Evolutionary conservation across 2,113 vertebrate species (phyloP), one percentile per base, ranked within the genome.

Genomic region (Pagrus major): DNA sequence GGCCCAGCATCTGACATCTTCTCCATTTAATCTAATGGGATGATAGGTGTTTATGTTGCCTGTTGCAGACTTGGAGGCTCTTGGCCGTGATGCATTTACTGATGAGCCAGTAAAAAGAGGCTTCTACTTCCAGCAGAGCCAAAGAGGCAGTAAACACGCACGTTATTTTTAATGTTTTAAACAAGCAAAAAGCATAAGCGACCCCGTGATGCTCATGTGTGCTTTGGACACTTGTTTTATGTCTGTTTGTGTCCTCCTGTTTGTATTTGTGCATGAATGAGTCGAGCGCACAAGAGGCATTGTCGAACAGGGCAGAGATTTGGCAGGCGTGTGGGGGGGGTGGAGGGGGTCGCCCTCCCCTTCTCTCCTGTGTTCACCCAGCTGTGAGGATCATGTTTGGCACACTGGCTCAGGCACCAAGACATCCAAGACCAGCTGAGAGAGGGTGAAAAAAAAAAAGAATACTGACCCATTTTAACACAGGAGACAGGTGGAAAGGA

Each of bases 331-430:
- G n/a, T n/a, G 16, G 29, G 0, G 68, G 49, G 51, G 29, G 29
- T 76, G 47, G 37, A 10, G 68, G 35, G 39, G 1, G 42, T 69
- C 56, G 20, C 31, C 14, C 76, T 88, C 60, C 61, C 83, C 75
- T 86, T 54, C 81, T 86, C 86, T 78, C 80, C 78, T 65, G 82
- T 85, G 90, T 85, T 89, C 86, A 85, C 68, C 84, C 78, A 87
- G 89, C 87, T 86, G 84, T 88, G 89, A 71, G 88, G 86, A 69
- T 78, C 88, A 59, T 79, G 87, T 84, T 81, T 87, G 80, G 89
- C 90, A 84, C 69, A 65, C 58, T 51, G 70, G 54, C 70, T 64
- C 63, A 20, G 85, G 76, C 75, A 65, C 76, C 54, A 33, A 66
- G 84, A 73, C 84, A 75, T 52, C 54, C 59, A 64, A 64, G 23